Evolutionary conservation across 1,140 invertebrate species (phyloP).

Genomic region (Hyphantria cunea): DNA sequence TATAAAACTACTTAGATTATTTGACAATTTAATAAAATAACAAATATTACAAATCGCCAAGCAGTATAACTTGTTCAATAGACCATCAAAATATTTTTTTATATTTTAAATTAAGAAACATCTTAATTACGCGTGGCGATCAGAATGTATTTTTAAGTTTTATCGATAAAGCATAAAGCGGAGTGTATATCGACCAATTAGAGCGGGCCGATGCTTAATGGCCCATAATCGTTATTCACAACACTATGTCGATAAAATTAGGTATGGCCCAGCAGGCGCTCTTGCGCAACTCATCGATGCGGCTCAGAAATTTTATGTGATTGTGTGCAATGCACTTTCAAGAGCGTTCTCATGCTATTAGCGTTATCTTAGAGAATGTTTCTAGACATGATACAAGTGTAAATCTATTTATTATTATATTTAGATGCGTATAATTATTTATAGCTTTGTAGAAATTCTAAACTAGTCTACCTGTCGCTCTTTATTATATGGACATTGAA

Average conservation of each 20-base stretch:
- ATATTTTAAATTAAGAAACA: constrained; percentile 9
- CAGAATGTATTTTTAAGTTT: constrained; percentile 21
- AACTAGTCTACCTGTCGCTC: no score
- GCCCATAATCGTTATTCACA: constrained; percentile 50
- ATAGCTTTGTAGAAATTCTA: no score
- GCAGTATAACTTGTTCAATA: no score
- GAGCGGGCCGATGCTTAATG: constrained; percentile 40
- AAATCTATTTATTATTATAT: no score
- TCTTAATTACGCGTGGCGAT: constrained; percentile 7
- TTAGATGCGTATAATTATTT: no score
- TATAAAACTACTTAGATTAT: no score
- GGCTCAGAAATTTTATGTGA: constrained; percentile 22
- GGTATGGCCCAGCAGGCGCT: constrained; percentile 35
- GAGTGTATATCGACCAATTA: constrained; percentile 54
- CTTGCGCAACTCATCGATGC: constrained; percentile 40
- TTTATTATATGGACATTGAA: no score
- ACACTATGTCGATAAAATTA: constrained; percentile 58
- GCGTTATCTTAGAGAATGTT: neutral
- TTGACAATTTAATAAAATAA: no score
- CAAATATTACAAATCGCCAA: no score
- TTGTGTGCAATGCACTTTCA: constrained; percentile 23
- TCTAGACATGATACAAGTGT: no score
- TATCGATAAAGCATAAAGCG: constrained; percentile 36
- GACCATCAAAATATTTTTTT: neutral
- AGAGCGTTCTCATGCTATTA: constrained; percentile 1